Base-by-base conservation (phyloP, 2,113 vertebrate genomes). In the Muntiacus muntjak region DNA sequence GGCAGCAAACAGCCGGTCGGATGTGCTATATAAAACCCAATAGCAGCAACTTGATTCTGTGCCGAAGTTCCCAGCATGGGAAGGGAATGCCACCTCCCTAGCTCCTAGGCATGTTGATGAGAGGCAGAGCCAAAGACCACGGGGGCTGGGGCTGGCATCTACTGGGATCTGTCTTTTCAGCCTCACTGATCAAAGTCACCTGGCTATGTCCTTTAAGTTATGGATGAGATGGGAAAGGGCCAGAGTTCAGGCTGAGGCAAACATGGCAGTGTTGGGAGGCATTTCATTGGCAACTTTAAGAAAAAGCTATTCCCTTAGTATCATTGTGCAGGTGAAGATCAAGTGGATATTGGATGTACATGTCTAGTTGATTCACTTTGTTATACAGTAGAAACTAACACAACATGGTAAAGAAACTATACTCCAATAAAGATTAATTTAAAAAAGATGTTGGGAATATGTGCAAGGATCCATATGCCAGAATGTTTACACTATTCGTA, bases 101-200 rank as follows among this genome's bases (percentile, higher is more conserved):
- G 40, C 33, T 93, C 58, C 16, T 19, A 1, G 7, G 47, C 33
- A 13, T n/a, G 21, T n/a, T 82, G 92, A 96, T 21, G 4, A 93
- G 79, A 87, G 62, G n/a, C 92, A 95, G 94, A 97, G n/a, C 50
- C 5, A 19, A 90, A 90, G 87, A 54, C 40, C 74, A 17, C 57
- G 82, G 84, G 90, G 36, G 45, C 67, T 45, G 28, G 88, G 52
- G 36, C 43, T 55, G 54, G 81, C 81, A 84, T 93, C 83, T 92
- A 58, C 79, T 89, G 62, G 82, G 92, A 67, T 71, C 91, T 96
- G 55, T 54, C 81, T 91, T 94, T 96, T 36, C 89, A 87, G 94
- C 94, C 26, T 98, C 94, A 74, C 67, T 97, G 97, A 98, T 98
- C 97, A 98, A 95, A 98, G 97, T 74, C 85, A 43, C 50, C 67